Percentiles rank a stretch among this genome's conserved stretches.
These are phyloP conservation scores for Drosophila atroscutellata DNA, from an alignment of 2,888 invertebrate species.

Conservation along the genomic window DNA sequence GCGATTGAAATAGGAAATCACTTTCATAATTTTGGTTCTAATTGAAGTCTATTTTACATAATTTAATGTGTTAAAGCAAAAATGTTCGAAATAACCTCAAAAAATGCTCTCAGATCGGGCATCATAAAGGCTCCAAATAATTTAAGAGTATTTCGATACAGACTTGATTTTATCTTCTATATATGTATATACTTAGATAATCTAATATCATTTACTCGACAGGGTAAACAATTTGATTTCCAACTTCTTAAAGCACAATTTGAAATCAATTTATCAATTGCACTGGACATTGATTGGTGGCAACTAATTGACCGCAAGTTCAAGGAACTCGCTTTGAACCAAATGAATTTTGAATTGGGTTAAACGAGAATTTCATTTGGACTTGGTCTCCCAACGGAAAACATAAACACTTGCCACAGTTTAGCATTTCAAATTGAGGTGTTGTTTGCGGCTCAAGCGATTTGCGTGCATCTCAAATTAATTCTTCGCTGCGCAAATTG, in stretches of 20 bases:
- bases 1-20: not conserved
- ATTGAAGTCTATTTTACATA: not conserved
- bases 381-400: not conserved
- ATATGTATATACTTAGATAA: not conserved
- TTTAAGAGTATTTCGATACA: not conserved
- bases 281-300: slow-evolving; percentile 2
- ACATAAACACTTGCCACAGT: slow-evolving; percentile 7
- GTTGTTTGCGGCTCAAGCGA: slow-evolving; percentile 2
- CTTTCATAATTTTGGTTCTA: not conserved
- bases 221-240: not conserved
- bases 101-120: not conserved
- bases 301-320: slow-evolving; percentile 26
- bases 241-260: not conserved
- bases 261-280: not conserved
- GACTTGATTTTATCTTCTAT: not conserved
- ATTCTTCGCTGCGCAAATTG: not conserved
- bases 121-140: not conserved
- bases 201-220: not conserved
- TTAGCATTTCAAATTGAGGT: not conserved
- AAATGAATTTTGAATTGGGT: slow-evolving; percentile 5
- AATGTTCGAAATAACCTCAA: no score
- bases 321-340: slow-evolving; percentile 9
- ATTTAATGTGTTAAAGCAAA: not conserved
- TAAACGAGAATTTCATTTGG: not conserved
- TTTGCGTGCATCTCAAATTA: slow-evolving; percentile 6